A percentile compares a stretch with the other conserved stretches of the same genome.
These are phyloP conservation scores for Phaethon lepturus DNA, from an alignment of 2,113 vertebrate genomes.

Conservation along the genomic window DNA sequence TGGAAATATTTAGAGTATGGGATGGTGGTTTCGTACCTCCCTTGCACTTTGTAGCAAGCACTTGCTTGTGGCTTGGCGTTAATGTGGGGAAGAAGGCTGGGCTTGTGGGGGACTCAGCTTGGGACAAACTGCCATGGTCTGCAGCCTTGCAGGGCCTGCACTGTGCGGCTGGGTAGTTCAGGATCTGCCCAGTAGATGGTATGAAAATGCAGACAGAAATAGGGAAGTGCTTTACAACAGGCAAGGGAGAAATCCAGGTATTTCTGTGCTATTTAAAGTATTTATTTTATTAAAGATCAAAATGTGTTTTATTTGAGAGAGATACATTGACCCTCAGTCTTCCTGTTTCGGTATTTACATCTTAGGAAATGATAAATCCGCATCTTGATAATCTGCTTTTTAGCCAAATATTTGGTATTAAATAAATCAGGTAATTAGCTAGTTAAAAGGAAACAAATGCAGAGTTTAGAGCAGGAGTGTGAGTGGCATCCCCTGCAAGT, in stretches of 20 bases:
- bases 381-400: neutral
- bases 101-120: neutral
- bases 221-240: neutral
- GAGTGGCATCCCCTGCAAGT: neutral
- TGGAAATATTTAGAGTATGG: neutral
- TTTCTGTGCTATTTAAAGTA: neutral
- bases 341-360: neutral
- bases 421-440: neutral
- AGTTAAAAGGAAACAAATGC: neutral
- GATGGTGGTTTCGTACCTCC: neutral
- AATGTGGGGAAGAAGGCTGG: neutral
- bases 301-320: neutral
- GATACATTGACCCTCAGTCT: accelerated
- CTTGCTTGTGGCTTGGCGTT: neutral
- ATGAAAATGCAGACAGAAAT: constrained; percentile 28
- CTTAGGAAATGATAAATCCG: neutral
- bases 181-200: constrained; percentile 45
- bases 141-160: neutral
- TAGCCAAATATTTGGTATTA: neutral
- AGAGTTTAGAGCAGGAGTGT: neutral
- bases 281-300: neutral
- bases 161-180: neutral
- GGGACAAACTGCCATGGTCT: neutral
- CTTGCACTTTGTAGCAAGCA: neutral
- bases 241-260: neutral